These are phyloP conservation scores for Scolopax mira DNA, from an alignment of 2,113 vertebrate genomes.

Conservation along the genomic window DNA sequence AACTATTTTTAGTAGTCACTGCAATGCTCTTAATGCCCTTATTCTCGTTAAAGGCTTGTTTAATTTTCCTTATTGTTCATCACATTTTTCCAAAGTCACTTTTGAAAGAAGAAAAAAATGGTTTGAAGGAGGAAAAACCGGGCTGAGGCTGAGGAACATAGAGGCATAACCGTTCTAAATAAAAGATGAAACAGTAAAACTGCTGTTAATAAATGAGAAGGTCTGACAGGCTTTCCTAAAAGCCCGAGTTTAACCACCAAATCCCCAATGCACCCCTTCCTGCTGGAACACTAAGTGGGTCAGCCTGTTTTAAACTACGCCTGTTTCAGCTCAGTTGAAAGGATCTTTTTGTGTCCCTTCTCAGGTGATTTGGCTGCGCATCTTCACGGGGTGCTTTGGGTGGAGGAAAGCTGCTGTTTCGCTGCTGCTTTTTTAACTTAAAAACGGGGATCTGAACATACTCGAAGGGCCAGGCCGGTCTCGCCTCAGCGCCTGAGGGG, in stretches of 20 bases:
- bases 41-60: not conserved
- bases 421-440: not conserved
- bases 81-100: not conserved
- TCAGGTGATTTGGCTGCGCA: not conserved
- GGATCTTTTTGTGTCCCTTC: not conserved
- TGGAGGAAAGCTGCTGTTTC: not conserved
- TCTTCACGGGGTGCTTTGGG: not conserved
- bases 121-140: not conserved
- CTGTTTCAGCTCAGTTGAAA: not conserved
- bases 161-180: accelerated
- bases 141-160: accelerated
- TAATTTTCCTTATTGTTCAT: not conserved
- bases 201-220: not conserved
- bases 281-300: not conserved
- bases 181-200: not conserved
- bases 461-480: accelerated
- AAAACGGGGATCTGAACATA: accelerated
- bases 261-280: not conserved
- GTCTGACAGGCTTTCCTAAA: not conserved
- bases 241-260: not conserved
- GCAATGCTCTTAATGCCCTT: not conserved
- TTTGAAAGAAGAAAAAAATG: not conserved
- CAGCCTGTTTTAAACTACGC: not conserved
- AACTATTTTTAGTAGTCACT: not conserved
- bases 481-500: not conserved